These are phyloP conservation scores for Alectoris magna DNA, from an alignment of 2,797 vertebrate species.

Conservation along the genomic window DNA sequence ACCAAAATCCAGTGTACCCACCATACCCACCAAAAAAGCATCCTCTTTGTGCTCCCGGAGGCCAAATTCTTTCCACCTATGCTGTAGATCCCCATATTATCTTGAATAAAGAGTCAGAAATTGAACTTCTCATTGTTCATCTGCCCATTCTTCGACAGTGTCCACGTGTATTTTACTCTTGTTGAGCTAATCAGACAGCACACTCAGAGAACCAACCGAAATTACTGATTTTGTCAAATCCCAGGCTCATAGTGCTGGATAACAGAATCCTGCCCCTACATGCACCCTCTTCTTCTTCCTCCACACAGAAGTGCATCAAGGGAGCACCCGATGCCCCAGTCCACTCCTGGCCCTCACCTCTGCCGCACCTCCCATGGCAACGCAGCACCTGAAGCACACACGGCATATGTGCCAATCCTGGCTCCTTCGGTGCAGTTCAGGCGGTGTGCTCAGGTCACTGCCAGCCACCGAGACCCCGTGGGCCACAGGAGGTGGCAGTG, in stretches of 20 bases:
- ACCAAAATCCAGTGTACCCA: background rate
- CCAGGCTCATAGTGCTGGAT: background rate
- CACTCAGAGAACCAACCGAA: background rate
- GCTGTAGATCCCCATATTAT: background rate
- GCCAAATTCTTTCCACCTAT: background rate
- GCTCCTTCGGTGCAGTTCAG: background rate
- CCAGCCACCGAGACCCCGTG: fast-evolving
- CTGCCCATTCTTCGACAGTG: background rate
- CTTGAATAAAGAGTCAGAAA: background rate
- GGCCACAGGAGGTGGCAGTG: background rate
- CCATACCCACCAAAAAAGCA: background rate
- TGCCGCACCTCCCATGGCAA: background rate
- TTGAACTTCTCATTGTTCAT: background rate
- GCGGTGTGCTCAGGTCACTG: background rate
- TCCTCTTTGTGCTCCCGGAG: background rate
- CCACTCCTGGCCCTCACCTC: fast-evolving
- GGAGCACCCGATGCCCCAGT: fast-evolving
- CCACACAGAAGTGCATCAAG: fast-evolving
- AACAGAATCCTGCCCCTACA: background rate
- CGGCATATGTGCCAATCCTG: background rate
- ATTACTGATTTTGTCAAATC: background rate
- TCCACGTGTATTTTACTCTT: fast-evolving
- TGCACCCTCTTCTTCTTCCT: fast-evolving
- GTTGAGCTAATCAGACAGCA: background rate
- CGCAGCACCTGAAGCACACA: fast-evolving